Evolutionary conservation across 2,797 vertebrate species (phyloP).

Genomic region (Synanceia verrucosa): DNA sequence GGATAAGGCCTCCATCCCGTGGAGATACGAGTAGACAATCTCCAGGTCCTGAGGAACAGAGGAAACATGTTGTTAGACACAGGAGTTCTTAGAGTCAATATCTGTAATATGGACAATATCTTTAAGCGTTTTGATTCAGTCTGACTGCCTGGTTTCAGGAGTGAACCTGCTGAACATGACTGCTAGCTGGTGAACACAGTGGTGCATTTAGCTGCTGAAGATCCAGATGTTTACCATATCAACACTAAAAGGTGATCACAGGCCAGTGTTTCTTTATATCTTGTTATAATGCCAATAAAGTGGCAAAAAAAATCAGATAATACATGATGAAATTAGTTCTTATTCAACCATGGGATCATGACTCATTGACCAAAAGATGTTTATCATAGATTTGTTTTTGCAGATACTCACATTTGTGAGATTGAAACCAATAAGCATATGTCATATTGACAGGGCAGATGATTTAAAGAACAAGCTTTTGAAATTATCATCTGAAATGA

Average conservation of each 20-base stretch:
- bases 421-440: not conserved
- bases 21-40: constrained; percentile 98
- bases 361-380: too few relatives aligned
- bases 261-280: not conserved
- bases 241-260: not conserved
- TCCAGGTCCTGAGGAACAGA: constrained; percentile 90
- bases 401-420: not conserved
- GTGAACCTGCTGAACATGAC: too few relatives aligned
- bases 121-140: not conserved
- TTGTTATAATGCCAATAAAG: not conserved
- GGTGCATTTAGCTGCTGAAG: not conserved
- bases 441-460: too few relatives aligned
- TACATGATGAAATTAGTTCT: not conserved
- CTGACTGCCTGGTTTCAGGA: not conserved
- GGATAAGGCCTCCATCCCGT: constrained; percentile 98
- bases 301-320: not conserved
- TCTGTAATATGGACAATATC: not conserved
- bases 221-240: not conserved
- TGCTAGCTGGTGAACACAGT: not conserved
- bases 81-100: not conserved
- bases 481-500: too few relatives aligned
- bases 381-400: too few relatives aligned
- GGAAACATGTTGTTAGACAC: not conserved
- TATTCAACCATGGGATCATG: too few relatives aligned
- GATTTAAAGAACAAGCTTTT: not conserved